Base-by-base conservation (phyloP, 2,888 invertebrate species). In the Altica lythri region DNA sequence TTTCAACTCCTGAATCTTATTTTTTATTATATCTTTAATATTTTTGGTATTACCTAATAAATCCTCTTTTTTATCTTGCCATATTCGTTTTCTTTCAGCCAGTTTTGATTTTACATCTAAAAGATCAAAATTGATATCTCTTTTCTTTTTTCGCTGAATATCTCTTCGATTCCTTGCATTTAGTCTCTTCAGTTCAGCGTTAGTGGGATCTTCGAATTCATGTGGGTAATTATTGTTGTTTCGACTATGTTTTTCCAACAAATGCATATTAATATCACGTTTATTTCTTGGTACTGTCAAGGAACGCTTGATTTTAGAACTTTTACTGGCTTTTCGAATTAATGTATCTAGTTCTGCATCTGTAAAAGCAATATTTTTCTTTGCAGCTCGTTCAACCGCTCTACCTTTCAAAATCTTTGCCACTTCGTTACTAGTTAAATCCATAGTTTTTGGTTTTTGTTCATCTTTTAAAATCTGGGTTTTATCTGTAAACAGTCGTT, bases 291-390 rank as follows among this genome's bases (percentile, higher is more conserved):
- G 44, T 49, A 17, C 45, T 16, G 22, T 48, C 10, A 42, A 48
- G 45, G 57, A 59, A 43, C 43, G 56, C 6, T 57, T 57, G 12
- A 53, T 40, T 52, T 57, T 62, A 14, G 57, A 62, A 42, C 61
- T 70, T 14, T 65, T 55, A 4, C 68, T 68, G 3, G 70, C 70
- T 56, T 66, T 68, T 4, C 62, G 59, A 22, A 72, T 62, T 12
- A 70, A 53, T 19, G 67, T 62, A 29, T 68, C 69, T 16, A 74
- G 38, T 63, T 73, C 73, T 37, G 67, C 60, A 44, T 70, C 71
- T 0, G 70, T 70, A 5, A 73, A 65, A 10, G 61, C 54, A 8
- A 71, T 66, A 45, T 71, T 66, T 40, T 63, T 67, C 48, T 64
- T 61, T 1, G 64, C 65, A 2, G 71, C 68, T 63, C 69, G 71